Evolutionary conservation across 2,113 vertebrate species (phyloP).

Genomic region (Myanophis thanlyinensis): DNA sequence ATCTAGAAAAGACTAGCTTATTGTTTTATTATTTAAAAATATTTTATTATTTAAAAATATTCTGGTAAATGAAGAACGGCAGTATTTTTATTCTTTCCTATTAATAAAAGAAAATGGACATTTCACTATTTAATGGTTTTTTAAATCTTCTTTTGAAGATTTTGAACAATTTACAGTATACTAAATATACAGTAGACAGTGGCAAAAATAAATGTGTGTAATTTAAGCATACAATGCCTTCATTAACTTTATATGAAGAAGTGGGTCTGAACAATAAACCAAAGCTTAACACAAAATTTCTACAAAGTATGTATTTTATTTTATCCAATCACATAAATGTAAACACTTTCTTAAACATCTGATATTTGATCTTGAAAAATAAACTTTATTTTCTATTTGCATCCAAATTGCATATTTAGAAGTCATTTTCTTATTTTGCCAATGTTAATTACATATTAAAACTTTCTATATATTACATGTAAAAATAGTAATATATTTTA

Average conservation of each 20-base stretch:
- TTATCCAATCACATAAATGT: neutral
- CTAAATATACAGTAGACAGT: neutral
- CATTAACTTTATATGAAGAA: neutral
- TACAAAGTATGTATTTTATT: neutral
- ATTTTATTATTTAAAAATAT: neutral
- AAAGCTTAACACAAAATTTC: neutral
- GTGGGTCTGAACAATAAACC: neutral
- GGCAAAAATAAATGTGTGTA: too few relatives aligned
- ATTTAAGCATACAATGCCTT: neutral
- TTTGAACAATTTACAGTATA: neutral
- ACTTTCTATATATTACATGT: constrained; percentile 27
- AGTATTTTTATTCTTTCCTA: neutral
- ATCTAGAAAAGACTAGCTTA: neutral
- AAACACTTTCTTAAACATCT: neutral
- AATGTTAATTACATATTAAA: constrained; percentile 14
- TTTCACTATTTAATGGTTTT: neutral
- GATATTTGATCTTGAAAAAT: constrained; percentile 31
- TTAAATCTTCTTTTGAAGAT: neutral
- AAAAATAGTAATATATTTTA: constrained; percentile 42
- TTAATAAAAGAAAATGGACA: neutral
- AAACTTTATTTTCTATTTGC: constrained; percentile 20
- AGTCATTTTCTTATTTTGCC: constrained; percentile 7
- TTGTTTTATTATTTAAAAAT: neutral
- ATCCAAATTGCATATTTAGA: constrained; percentile 18
- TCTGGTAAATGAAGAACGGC: neutral